Base-by-base conservation (phyloP, 1,140 invertebrate species). In the Araneus ventricosus region DNA sequence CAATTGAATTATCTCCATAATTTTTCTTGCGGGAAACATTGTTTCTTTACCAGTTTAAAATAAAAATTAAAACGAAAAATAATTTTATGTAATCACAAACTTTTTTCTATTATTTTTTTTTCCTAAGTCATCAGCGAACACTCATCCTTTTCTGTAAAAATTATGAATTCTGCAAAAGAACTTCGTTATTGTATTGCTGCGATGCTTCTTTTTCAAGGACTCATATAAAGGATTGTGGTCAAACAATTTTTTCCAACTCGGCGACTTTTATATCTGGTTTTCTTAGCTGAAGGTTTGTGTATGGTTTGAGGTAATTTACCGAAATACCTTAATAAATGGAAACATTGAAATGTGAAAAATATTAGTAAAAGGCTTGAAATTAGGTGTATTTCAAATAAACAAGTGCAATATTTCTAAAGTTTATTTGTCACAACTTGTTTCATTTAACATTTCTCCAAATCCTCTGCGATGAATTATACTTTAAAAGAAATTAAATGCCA, bases 61-160 rank as follows among this genome's bases (percentile, higher is more conserved):
- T 37, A 20, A 75, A 75, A 75, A 75, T 75, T 37, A 75, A 75
- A 75, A 34, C 30, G 34, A 37, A 27, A 75, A 75, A 75, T 75
- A 14, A 34, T 75, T 75, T 75, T 75, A 75, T 75, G 70, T 75
- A 75, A 34, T 75, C 17, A 75, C 70, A 75, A 70, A 30, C n/a
- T 37, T 75, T 75, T 75, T 75, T 75, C n/a, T 30, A n/a, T 6
- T 37, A 34, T 3, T 1, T 75, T 75, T 75, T 34, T 75, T 14
- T 75, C 30, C 10, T n/a, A 75, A 75, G 37, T 75, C 8, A 14
- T 75, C 34, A 5, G 17, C 70, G 20, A 75, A 37, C 70, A 20
- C 70, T 75, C 70, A 75, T 75, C 27, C n/a, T 34, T 34, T 34
- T 34, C 17, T 34, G n/a, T 24, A 75, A 75, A 30, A 75, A 75